Conservation (phyloP, 2,797 vertebrate genomes). For the Eurystomus glaucurus region DNA sequence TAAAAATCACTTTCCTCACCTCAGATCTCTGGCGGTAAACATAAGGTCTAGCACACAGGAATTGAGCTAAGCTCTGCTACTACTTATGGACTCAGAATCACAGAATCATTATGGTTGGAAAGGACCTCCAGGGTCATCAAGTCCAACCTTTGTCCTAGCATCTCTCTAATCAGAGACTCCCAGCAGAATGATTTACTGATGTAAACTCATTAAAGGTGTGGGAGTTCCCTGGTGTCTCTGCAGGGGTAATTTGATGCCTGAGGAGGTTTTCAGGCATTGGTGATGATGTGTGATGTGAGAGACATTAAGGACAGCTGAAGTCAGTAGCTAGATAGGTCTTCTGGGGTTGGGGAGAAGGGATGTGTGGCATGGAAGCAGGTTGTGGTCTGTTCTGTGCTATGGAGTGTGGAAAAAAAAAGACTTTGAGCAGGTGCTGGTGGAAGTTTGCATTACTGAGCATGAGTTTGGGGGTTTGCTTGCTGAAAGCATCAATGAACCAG, state of each 20-base stretch:
- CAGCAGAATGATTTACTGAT: background rate
- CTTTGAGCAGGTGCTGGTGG: background rate
- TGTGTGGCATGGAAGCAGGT: rapidly evolving
- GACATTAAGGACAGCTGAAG: background rate
- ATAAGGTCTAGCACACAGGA: rapidly evolving
- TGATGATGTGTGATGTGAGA: background rate
- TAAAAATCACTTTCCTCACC: background rate
- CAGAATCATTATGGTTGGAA: too few species aligned
- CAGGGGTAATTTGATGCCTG: background rate
- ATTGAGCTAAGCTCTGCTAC: background rate
- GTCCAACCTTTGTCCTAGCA: too few species aligned
- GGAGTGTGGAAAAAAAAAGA: rapidly evolving
- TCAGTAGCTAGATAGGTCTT: rapidly evolving
- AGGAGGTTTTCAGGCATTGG: background rate
- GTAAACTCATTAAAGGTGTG: background rate
- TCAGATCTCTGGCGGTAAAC: background rate
- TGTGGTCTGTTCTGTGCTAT: background rate
- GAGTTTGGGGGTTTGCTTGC: rapidly evolving
- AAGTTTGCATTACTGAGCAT: rapidly evolving
- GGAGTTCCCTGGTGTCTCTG: background rate
- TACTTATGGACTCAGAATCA: background rate
- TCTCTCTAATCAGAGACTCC: background rate
- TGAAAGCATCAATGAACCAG: rapidly evolving
- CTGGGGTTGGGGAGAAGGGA: rapidly evolving
- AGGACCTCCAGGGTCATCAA: too few species aligned